Conservation (phyloP, 2,888 invertebrate species). For the Drosophila subsilvestris region DNA sequence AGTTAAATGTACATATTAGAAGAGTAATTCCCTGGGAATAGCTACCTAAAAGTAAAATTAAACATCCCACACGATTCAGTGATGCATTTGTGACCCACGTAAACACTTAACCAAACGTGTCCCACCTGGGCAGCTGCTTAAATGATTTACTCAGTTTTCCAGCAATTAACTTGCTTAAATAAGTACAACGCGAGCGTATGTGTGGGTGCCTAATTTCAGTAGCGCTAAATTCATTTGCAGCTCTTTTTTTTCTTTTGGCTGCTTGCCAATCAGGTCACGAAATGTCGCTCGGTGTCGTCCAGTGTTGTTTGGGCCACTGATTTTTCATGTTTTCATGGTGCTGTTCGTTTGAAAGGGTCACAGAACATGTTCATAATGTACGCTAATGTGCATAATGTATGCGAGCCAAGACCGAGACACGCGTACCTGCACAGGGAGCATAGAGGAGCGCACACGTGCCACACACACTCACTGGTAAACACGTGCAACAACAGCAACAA, state of each 20-base stretch:
- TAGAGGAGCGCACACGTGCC: conserved; percentile 19
- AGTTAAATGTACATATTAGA: not conserved
- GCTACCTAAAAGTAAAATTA: not conserved
- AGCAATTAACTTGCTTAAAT: conserved; percentile 24
- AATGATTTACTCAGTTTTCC: conserved; percentile 66
- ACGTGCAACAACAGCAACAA: conserved; percentile 50
- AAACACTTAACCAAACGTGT: conserved; percentile 67
- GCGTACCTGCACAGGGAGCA: conserved; percentile 55
- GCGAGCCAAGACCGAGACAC: conserved; percentile 61
- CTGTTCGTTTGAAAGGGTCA: conserved; percentile 42
- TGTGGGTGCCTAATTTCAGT: conserved; percentile 59
- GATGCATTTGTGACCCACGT: conserved; percentile 69
- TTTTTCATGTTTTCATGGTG: conserved; percentile 28
- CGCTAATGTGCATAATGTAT: conserved; percentile 80
- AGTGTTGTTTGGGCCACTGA: conserved; percentile 45
- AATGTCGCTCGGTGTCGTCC: conserved; percentile 49
- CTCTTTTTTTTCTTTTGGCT: conserved; percentile 40
- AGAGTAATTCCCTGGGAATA: not conserved
- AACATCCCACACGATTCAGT: not conserved
- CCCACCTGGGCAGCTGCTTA: conserved; percentile 32
- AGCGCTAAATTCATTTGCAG: conserved; percentile 31
- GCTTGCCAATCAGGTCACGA: conserved; percentile 72
- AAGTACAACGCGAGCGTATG: not conserved
- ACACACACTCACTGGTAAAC: conserved; percentile 8
- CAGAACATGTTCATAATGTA: conserved; percentile 74